Evolutionary conservation across 2,888 invertebrate genomes (phyloP).

Genomic region (Apoda limacodes): DNA sequence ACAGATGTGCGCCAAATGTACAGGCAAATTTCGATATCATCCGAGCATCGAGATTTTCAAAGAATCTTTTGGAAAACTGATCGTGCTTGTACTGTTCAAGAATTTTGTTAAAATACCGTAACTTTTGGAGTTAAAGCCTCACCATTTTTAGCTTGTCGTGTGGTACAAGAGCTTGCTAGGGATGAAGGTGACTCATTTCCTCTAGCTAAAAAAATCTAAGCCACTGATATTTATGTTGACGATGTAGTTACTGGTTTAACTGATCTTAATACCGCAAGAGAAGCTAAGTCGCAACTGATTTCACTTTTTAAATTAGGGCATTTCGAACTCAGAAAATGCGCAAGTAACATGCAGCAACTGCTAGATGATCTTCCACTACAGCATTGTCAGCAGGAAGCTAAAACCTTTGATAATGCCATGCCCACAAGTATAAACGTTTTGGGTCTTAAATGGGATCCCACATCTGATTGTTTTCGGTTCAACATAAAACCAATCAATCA

Average conservation of each 20-base stretch:
- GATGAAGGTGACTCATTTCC: conserved; percentile 10
- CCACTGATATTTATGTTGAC: conserved; percentile 7
- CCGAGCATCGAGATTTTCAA: conserved; percentile 10
- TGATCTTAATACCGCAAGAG: background rate
- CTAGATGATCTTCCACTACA: conserved; percentile 6
- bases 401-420: conserved; percentile 3
- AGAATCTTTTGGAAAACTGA: conserved; percentile 12
- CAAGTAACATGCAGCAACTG: conserved; percentile 5
- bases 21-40: conserved; percentile 10
- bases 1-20: conserved; percentile 15
- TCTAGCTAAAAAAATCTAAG: conserved; percentile 6
- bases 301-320: conserved; percentile 4
- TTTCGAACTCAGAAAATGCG: conserved; percentile 9
- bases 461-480: conserved; percentile 5
- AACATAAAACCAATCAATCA: conserved; percentile 2
- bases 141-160: conserved; percentile 13
- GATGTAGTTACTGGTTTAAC: conserved; percentile 6
- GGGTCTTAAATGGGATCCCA: conserved; percentile 8
- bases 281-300: conserved; percentile 5
- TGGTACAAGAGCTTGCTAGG: conserved; percentile 11
- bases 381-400: conserved; percentile 2
- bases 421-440: conserved; percentile 1
- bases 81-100: conserved; percentile 7
- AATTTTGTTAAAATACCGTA: conserved; percentile 12
- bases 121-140: conserved; percentile 13